These are phyloP conservation scores for Mantis religiosa DNA, from an alignment of 2,888 invertebrate genomes.

Conservation along the genomic window DNA sequence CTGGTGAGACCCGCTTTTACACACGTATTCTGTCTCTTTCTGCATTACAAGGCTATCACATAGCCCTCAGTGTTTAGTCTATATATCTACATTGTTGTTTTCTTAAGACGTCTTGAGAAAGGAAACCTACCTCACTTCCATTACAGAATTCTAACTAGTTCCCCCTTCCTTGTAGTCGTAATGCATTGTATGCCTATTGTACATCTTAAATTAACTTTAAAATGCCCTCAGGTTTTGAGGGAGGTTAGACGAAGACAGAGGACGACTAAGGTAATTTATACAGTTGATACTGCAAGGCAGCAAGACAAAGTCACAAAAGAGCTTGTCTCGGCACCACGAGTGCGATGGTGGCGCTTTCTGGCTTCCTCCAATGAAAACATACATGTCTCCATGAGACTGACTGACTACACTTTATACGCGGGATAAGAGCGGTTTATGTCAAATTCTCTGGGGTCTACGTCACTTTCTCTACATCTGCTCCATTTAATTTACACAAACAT, in stretches of 20 bases:
- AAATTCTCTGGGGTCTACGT: too few species aligned
- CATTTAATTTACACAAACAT: too few species aligned
- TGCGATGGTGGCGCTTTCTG: not conserved
- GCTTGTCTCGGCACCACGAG: not conserved
- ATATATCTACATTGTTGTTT: slow-evolving; percentile 14
- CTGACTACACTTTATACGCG: too few species aligned
- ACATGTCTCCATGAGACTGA: not conserved
- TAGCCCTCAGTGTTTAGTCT: slow-evolving; percentile 6
- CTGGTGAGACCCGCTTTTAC: too few species aligned
- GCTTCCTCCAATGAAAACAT: slow-evolving; percentile 3
- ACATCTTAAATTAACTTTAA: slow-evolving; percentile 42
- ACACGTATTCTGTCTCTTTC: not conserved
- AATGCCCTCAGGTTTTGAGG: slow-evolving; percentile 36
- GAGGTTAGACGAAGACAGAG: slow-evolving; percentile 8
- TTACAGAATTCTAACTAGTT: slow-evolving; percentile 39
- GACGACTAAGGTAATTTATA: slow-evolving; percentile 10
- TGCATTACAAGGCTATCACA: not conserved
- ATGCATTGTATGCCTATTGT: slow-evolving; percentile 44
- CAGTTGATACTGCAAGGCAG: slow-evolving; percentile 6
- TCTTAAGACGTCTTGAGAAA: slow-evolving; percentile 17
- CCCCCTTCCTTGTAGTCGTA: slow-evolving; percentile 31
- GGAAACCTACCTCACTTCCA: slow-evolving; percentile 16
- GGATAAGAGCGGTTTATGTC: not conserved
- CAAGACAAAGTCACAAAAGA: slow-evolving; percentile 14
- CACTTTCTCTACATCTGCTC: too few species aligned